Base-by-base conservation (phyloP, 2,888 invertebrate species). In the Phyllotreta striolata region DNA sequence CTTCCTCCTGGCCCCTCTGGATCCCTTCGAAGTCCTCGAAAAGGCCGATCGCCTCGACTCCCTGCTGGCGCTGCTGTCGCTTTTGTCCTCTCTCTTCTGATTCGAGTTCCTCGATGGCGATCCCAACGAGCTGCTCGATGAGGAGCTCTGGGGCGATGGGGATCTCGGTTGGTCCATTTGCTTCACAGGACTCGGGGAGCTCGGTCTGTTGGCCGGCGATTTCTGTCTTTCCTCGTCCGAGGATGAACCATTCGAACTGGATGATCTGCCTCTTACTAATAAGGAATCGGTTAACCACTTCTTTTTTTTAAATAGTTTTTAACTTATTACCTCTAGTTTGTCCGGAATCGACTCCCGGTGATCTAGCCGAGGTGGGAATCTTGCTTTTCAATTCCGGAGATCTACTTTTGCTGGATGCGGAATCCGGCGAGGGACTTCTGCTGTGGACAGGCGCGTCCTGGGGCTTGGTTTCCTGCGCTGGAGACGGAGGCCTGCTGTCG, bases 391-490 rank as follows among this genome's bases (percentile, higher is more conserved):
- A n/a, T n/a, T 52, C 34, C 35, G 63, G 60, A 39, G 65, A 64
- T 40, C 63, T 61, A 56, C 64, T 68, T 54, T 54, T 66, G 9
- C 55, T 56, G 10, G 62, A 62, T 51, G 9, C 55, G 41, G 44
- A 55, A 7, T 60, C 62, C n/a, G 68, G 59, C 76, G 82, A 83
- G 72, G 84, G 84, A 80, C 84, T 84, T 77, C 59, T 62, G 56
- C 66, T 63, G 51, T 63, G 63, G 39, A 39, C 54, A 81, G 72
- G 78, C 2, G 68, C 67, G 14, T 46, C 59, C 44, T 63, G 57
- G 4, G 66, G 62, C n/a, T 13, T 56, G 24, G 14, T 9, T 46
- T 62, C 60, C 34, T 59, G 67, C 14, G 60, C 57, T 14, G 63
- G 70, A 14, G 67, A 69, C 34, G 60, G 62, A 12, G 62, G 65